Evolutionary conservation across 2,797 vertebrate genomes (phyloP), one percentile per base, ranked within the genome.

Genomic region (Vespertilio murinus): DNA sequence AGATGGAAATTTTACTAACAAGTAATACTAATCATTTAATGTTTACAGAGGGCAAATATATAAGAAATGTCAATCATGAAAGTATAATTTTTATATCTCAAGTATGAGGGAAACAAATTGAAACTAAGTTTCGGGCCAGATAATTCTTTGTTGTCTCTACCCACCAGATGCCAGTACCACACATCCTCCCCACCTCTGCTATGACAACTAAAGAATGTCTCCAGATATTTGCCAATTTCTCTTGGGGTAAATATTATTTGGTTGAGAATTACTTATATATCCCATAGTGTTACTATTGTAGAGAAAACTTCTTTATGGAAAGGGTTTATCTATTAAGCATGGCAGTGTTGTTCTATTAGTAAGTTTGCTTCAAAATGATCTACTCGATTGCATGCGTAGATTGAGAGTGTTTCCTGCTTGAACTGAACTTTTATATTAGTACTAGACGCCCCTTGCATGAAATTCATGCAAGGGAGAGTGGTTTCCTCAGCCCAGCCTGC

Each of bases 361-460:
- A 22, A 13, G 4, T 79, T 79, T 88, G 28, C 8, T 88, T 80
- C 33, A 85, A 81, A 89, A 74, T 47, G 6, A 52, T 82, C 8
- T 64, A 23, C 9, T 90, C 73, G 12, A 8, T 75, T 88, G 35
- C 30, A 25, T 1, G 4, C 33, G 14, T 23, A 45, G 25, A 96
- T 73, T 86, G 23, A 83, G 35, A 42, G 23, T 38, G 1, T 45
- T 93, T 92, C 64, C 33, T 91, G 28, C 14, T 59, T 90, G 20
- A 3, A 54, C 52, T 49, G 49, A 74, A 75, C 3, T 94, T 91
- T 75, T 92, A 77, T 90, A 28, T 69, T 65, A 95, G 67, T 93
- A 18, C 12, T 61, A 30, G 5, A 30, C 6, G 59, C 28, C 12
- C 59, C 0, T 0, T 61, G 59, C 28, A 30, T 0, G 12, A 61